Conservation (phyloP, 2,888 invertebrate species). For the Euzophera pinguis region DNA sequence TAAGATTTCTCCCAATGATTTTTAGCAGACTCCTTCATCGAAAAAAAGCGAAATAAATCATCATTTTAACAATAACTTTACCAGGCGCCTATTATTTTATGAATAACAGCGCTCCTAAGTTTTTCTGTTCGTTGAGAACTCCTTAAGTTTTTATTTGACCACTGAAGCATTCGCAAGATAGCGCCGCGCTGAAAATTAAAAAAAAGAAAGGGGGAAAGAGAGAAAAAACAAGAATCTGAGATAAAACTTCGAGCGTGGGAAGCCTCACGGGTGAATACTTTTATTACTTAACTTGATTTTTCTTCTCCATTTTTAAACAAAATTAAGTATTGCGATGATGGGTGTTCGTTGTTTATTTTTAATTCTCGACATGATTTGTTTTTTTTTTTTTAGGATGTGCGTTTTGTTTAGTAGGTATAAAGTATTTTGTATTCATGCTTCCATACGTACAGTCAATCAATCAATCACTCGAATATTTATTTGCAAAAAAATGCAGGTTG, state of each 20-base stretch:
- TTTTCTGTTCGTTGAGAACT: slow-evolving; percentile 58
- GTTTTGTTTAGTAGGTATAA: no score
- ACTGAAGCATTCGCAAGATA: slow-evolving; percentile 79
- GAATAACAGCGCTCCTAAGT: slow-evolving; percentile 23
- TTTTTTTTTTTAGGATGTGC: no score
- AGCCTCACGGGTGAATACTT: slow-evolving; percentile 27
- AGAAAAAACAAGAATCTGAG: slow-evolving; percentile 48
- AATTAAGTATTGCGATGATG: neutral
- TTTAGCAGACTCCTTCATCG: no score
- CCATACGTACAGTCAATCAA: no score
- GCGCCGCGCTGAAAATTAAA: slow-evolving; percentile 76
- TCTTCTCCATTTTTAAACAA: slow-evolving; percentile 14
- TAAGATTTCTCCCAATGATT: no score
- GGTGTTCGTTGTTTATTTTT: no score
- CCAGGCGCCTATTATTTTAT: neutral
- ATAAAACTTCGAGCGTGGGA: slow-evolving; percentile 37
- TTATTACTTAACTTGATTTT: slow-evolving; percentile 37
- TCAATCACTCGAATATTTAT: no score
- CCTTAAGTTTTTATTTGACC: slow-evolving; percentile 80
- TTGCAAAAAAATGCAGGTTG: no score
- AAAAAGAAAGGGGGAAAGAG: slow-evolving; percentile 38
- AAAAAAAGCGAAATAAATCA: no score
- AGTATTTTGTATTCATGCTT: no score
- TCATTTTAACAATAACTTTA: no score
- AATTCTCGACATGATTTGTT: no score